phyloP scores from a whole-genome alignment of 2,797 vertebrate species.

The Hydrocynus forskahlii region DNA sequence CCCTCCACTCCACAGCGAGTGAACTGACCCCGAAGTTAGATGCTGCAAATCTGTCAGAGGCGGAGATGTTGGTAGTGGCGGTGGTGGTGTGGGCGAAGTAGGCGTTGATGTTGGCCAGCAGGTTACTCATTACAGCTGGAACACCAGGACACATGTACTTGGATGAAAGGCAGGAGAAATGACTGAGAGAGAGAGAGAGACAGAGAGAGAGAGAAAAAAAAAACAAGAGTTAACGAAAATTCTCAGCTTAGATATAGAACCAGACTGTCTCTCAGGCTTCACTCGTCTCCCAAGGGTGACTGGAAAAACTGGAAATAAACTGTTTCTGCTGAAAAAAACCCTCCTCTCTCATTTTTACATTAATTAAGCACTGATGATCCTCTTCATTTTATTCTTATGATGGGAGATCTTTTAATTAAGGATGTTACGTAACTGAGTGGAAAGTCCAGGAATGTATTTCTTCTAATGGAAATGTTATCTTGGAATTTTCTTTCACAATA shows the following conservation, averaged over 20 bases:
- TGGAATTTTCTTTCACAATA: neutral
- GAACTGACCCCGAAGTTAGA: constrained; percentile 94
- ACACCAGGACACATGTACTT: constrained; percentile 98
- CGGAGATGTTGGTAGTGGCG: constrained; percentile 91
- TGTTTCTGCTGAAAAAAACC: too few relatives aligned
- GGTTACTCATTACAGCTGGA: constrained; percentile 95
- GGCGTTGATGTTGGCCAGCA: constrained; percentile 96
- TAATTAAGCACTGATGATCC: too few relatives aligned
- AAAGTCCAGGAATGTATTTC: neutral
- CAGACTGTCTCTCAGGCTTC: neutral
- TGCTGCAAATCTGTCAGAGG: constrained; percentile 94
- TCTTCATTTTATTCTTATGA: too few relatives aligned
- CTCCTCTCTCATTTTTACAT: too few relatives aligned
- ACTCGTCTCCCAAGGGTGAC: neutral
- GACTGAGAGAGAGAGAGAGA: constrained; percentile 76
- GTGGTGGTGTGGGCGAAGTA: constrained; percentile 97
- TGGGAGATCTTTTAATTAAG: neutral
- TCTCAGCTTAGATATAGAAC: neutral
- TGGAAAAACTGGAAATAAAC: neutral
- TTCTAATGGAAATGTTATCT: neutral
- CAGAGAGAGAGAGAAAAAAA: neutral
- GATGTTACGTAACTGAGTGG: neutral
- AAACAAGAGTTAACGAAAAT: too few relatives aligned
- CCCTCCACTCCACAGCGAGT: neutral
- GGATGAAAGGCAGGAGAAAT: constrained; percentile 96